A percentile compares a stretch with the other conserved stretches of the same genome.
phyloP scores from a whole-genome alignment of 2,888 invertebrate species.

The Seira ritae region DNA sequence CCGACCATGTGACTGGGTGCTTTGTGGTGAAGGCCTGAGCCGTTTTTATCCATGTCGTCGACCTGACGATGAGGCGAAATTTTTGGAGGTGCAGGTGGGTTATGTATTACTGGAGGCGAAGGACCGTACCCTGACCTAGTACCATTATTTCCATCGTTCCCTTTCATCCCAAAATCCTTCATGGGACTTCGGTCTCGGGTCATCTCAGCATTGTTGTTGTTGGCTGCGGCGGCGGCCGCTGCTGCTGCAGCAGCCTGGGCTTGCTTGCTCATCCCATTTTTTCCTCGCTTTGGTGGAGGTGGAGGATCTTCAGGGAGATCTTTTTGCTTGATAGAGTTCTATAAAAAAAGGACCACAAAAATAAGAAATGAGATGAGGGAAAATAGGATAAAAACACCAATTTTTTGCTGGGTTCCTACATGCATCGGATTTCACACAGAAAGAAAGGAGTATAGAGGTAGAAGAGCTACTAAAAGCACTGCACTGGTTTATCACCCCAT shows the following conservation, averaged over 20 bases:
- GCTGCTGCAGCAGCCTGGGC: constrained; percentile 43
- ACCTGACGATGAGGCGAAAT: constrained; percentile 51
- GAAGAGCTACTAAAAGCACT: constrained; percentile 8
- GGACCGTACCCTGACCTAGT: constrained; percentile 58
- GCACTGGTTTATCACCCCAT: not conserved
- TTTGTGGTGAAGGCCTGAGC: constrained; percentile 2
- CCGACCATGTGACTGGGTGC: constrained; percentile 54
- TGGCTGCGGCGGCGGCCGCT: constrained; percentile 38
- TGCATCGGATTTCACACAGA: not conserved
- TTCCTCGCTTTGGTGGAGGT: constrained; percentile 58
- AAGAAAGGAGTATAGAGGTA: constrained; percentile 14
- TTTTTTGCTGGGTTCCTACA: constrained; percentile 20
- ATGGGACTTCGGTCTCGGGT: constrained; percentile 58
- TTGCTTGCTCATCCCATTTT: constrained; percentile 55
- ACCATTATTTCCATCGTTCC: constrained; percentile 50
- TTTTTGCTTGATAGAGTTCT: constrained; percentile 72
- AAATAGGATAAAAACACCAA: not conserved
- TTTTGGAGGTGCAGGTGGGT: constrained; percentile 60
- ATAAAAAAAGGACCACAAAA: constrained; percentile 35
- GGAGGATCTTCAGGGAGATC: constrained; percentile 59
- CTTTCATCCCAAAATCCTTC: constrained; percentile 58
- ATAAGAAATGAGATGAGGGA: not conserved
- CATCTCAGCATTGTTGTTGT: constrained; percentile 53
- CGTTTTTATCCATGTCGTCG: constrained; percentile 43
- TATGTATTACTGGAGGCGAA: constrained; percentile 55